These are phyloP conservation scores for Loripinus fragilis DNA, from an alignment of 2,888 invertebrate genomes.

Conservation along the genomic window DNA sequence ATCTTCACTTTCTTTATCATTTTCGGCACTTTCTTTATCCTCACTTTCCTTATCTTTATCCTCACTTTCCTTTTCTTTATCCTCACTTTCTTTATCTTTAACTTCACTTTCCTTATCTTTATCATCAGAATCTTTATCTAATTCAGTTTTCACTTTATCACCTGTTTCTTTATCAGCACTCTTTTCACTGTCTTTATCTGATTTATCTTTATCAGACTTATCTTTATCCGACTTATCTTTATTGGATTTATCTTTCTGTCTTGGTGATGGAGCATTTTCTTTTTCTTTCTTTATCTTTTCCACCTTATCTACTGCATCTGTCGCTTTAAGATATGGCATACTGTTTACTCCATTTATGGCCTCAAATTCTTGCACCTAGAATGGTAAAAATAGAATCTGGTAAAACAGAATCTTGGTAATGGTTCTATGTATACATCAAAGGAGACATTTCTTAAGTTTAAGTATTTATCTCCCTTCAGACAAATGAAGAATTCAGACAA, in stretches of 20 bases:
- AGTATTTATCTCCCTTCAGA: too few species aligned
- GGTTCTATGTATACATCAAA: too few species aligned
- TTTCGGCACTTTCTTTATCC: conserved; percentile 31
- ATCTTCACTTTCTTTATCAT: conserved; percentile 72
- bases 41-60: not conserved
- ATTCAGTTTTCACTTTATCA: conserved; percentile 42
- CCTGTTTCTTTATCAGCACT: conserved; percentile 36
- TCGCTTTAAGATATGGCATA: conserved; percentile 88
- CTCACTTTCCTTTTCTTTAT: conserved; percentile 19
- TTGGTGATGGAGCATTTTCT: conserved; percentile 50
- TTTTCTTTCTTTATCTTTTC: conserved; percentile 86
- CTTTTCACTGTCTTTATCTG: conserved; percentile 45
- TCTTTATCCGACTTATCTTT: conserved; percentile 69
- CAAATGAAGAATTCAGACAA: too few species aligned
- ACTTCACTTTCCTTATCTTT: conserved; percentile 12
- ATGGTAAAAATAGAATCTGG: too few species aligned
- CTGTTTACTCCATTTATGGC: conserved; percentile 98
- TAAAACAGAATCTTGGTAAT: too few species aligned
- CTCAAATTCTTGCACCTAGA: conserved; percentile 97
- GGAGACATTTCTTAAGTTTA: too few species aligned
- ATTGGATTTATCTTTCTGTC: conserved; percentile 83
- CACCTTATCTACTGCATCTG: conserved; percentile 84
- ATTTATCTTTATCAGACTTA: conserved; percentile 68
- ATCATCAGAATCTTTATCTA: conserved; percentile 62
- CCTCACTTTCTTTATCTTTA: conserved; percentile 22